Evolutionary conservation across 1,140 invertebrate genomes (phyloP).

Genomic region (Drosophila parabipectinata): DNA sequence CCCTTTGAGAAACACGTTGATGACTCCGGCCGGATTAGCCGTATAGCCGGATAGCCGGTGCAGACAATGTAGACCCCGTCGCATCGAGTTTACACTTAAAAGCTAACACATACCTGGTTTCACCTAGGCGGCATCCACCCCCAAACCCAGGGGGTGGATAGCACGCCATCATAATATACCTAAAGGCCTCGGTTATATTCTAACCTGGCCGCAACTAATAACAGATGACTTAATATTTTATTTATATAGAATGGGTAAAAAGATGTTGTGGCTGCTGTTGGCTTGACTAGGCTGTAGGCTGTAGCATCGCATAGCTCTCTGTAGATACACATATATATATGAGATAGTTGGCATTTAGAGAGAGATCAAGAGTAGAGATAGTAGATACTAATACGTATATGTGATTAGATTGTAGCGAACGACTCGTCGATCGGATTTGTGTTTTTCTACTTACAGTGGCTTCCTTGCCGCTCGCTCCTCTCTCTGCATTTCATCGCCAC

Average conservation of each 20-base stretch:
- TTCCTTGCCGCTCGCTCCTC: constrained; percentile 72
- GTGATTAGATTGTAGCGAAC: constrained; percentile 67
- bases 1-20: constrained; percentile 72
- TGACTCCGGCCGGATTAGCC: constrained; percentile 38
- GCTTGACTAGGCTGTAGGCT: constrained; percentile 29
- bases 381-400: constrained; percentile 71
- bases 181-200: constrained; percentile 9
- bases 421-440: constrained; percentile 55
- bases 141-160: neutral
- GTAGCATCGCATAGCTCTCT: constrained; percentile 56
- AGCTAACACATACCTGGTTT: constrained; percentile 72
- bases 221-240: constrained; percentile 73
- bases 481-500: too few species aligned
- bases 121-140: constrained; percentile 3
- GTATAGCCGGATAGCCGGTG: neutral
- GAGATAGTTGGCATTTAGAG: constrained; percentile 60
- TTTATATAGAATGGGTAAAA: constrained; percentile 19
- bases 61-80: constrained; percentile 3
- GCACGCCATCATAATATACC: constrained; percentile 30
- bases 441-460: constrained; percentile 76
- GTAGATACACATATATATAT: constrained; percentile 55
- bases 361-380: constrained; percentile 67
- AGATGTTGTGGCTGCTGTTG: constrained; percentile 36
- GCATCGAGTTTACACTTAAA: constrained; percentile 45
- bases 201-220: constrained; percentile 48